Evolutionary conservation across 2,113 vertebrate species (phyloP).

Genomic region (Macrotus californicus): DNA sequence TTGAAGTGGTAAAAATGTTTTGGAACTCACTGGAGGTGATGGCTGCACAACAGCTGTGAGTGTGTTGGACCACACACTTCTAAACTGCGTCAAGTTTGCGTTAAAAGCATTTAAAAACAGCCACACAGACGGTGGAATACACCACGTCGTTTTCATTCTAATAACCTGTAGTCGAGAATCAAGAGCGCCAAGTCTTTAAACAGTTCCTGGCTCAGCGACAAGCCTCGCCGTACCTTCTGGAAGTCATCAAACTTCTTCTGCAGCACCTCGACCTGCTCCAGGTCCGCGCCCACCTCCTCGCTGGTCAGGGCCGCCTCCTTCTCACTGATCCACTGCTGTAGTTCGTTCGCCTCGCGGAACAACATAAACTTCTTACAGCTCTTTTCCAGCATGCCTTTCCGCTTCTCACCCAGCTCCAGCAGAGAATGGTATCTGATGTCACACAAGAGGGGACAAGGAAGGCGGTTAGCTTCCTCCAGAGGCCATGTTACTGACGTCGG

Average conservation of each 20-base stretch:
- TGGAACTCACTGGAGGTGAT: background rate
- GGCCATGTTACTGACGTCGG: background rate
- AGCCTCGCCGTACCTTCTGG: constrained; percentile 88
- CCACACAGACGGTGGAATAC: background rate
- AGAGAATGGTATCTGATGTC: constrained; percentile 89
- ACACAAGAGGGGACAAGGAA: background rate
- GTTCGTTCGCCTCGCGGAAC: constrained; percentile 95
- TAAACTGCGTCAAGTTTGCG: background rate
- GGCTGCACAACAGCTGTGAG: rapidly evolving
- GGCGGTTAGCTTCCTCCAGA: background rate
- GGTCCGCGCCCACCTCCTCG: constrained; percentile 94
- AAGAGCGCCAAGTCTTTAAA: background rate
- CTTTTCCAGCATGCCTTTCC: constrained; percentile 98
- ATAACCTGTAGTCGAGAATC: background rate
- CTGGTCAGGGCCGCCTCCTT: constrained; percentile 93
- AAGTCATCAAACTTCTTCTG: constrained; percentile 99
- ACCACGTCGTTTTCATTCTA: background rate
- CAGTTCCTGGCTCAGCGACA: rapidly evolving
- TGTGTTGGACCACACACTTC: no score
- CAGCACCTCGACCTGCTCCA: constrained; percentile 98
- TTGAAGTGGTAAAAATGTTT: background rate
- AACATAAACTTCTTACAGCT: constrained; percentile 99
- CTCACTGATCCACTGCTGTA: constrained; percentile 98
- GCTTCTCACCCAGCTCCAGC: constrained; percentile 93
- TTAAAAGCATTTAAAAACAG: background rate